Evolutionary conservation across 1,140 invertebrate species (phyloP).

Genomic region (Hypsibius dujardini): DNA sequence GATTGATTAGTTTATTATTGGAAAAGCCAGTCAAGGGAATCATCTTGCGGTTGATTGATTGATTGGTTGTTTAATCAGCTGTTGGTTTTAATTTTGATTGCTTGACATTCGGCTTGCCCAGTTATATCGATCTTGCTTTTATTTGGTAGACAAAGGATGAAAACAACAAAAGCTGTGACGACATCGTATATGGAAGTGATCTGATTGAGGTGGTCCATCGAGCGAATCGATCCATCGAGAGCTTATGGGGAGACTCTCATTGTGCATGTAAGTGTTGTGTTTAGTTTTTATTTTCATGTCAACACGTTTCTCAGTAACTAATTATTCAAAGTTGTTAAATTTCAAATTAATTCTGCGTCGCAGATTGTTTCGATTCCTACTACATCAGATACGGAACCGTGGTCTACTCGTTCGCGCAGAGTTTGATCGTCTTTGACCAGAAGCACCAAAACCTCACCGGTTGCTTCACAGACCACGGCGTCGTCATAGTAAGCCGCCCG

Average conservation of each 20-base stretch:
- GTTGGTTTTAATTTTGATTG: no score
- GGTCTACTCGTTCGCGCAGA: neutral
- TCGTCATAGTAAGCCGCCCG: neutral
- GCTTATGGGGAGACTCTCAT: neutral
- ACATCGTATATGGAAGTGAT: slow-evolving; percentile 13
- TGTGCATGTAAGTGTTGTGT: slow-evolving; percentile 1
- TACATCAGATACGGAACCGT: neutral
- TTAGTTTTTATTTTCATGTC: neutral
- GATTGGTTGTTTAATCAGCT: no score
- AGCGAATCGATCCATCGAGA: neutral
- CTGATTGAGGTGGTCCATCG: slow-evolving; percentile 12
- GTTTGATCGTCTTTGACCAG: neutral
- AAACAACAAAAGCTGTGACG: neutral
- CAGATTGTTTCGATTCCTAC: slow-evolving; percentile 13
- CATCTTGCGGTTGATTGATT: no score
- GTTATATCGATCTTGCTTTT: no score
- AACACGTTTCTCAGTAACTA: no score
- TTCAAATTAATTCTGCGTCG: neutral
- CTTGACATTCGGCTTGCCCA: no score
- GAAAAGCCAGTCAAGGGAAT: no score
- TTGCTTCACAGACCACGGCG: neutral
- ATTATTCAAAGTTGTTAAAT: no score
- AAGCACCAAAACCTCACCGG: neutral
- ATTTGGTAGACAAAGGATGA: no score
- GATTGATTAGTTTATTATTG: neutral